Evolutionary conservation across 2,113 vertebrate genomes (phyloP).

Genomic region (Psittacara wagleri): DNA sequence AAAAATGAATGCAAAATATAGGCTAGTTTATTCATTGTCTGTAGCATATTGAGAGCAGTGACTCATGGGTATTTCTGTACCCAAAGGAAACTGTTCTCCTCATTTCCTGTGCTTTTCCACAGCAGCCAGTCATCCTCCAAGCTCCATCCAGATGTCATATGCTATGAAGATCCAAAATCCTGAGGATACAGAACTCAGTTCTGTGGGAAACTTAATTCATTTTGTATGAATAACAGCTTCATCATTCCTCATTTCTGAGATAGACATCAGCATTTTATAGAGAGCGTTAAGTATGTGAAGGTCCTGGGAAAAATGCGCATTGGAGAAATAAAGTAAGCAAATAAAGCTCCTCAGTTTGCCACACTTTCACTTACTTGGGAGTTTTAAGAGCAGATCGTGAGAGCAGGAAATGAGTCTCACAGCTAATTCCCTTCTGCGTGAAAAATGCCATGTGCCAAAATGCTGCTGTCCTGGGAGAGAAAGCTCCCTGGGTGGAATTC

Average conservation of each 20-base stretch:
- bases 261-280: neutral
- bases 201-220: neutral
- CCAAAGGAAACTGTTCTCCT: neutral
- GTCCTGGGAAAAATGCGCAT: neutral
- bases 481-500: neutral
- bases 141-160: neutral
- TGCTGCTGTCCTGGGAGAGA: neutral
- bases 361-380: neutral
- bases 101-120: neutral
- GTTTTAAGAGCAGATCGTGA: neutral
- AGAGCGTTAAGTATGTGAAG: neutral
- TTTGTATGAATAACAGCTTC: neutral
- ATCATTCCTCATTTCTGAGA: neutral
- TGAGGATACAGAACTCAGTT: neutral
- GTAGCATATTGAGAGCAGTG: neutral
- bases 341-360: neutral
- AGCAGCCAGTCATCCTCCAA: neutral
- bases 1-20: slow-evolving; percentile 68
- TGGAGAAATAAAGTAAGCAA: neutral
- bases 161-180: neutral
- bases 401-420: neutral
- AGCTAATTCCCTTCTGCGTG: neutral
- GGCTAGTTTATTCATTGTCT: slow-evolving; percentile 34
- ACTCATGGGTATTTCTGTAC: neutral
- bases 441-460: neutral